Base-by-base conservation (phyloP, 2,797 vertebrate genomes). In the Cossypha dichroa region DNA sequence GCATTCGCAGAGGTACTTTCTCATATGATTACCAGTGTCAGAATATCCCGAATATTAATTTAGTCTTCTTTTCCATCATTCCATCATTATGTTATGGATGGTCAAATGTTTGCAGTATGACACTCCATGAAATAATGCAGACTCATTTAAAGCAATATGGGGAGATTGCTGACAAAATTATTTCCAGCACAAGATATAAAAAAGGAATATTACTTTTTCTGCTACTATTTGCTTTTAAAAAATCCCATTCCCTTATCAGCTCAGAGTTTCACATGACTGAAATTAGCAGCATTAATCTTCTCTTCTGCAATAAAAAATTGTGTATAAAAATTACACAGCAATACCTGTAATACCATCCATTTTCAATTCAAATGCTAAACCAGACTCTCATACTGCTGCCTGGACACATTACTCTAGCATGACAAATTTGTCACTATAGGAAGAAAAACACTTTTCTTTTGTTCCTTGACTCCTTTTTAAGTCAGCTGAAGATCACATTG, bases 271-370 rank as follows among this genome's bases (percentile, higher is more conserved):
- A 92, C 86, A 48, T 81, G 92, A 94, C 79, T 85, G 84, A 98
- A 97, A 98, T 97, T 97, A 97, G 91, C 76, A 97, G 93, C 90
- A 96, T 96, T 96, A 97, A 97, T 97, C 93, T 98, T 87, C 96
- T 94, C 82, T 97, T 97, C 63, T 67, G 63, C 54, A 60, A 93
- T 80, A 96, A 95, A 97, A 97, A 94, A 73, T 20, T 20, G 46
- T 66, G 62, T 94, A 84, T 86, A 90, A 90, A 96, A 97, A 97
- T 93, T 92, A 95, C 90, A 82, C 62, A 81, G 79, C 8, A 3
- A 67, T 80, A 93, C 70, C 62, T 89, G 66, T 91, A 94, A 91
- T 82, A 90, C 60, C 76, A 93, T 97, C 76, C 88, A 88, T 97
- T 97, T 98, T 93, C 83, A 95, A 97, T 96, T 96, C 95, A 97